Base-by-base conservation (phyloP, 2,888 invertebrate genomes). In the Eustalomyia histrio region DNA sequence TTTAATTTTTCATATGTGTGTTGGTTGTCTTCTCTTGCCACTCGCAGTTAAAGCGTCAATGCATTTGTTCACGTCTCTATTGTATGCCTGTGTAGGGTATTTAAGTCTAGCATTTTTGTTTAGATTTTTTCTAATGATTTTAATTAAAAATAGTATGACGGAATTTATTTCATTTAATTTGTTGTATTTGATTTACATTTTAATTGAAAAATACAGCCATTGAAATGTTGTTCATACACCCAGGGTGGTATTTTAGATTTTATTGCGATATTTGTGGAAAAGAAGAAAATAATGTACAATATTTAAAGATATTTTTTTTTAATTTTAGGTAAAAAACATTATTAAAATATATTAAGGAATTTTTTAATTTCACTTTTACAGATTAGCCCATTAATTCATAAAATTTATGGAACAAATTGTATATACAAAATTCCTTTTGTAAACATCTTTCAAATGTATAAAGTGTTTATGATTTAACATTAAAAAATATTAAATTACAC, bases 171-270 rank as follows among this genome's bases (percentile, higher is more conserved):
- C 52, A 81, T 81, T 78, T 81, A 71, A 78, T 78, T 78, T 78
- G 50, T 72, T 74, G 74, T 69, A 78, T 81, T 67, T 58, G 67
- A 81, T 78, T 81, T 78, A 81, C 78, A 81, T 81, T 78, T 81
- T 81, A 81, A 81, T 78, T 78, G 73, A 47, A 74, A 74, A 74
- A 24, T 18, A 53, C 18, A 47, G 64, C 35, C 3, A 12, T 14
- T 52, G 33, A 39, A 53, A 53, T 65, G 50, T 57, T 50, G 9
- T 17, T 10, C 24, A 29, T 67, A 75, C 67, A 35, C 39, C 76
- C 39, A 55, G 63, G 68, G 76, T 76, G 80, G 80, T 69, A 73
- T 53, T 61, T 33, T n/a, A 17, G 16, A 14, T 43, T 12, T 43
- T 43, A 5, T 14, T 43, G 35, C 12, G 2, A 7, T 35, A 10